Conservation (phyloP, 2,113 vertebrate species). For the Limanda limanda region DNA sequence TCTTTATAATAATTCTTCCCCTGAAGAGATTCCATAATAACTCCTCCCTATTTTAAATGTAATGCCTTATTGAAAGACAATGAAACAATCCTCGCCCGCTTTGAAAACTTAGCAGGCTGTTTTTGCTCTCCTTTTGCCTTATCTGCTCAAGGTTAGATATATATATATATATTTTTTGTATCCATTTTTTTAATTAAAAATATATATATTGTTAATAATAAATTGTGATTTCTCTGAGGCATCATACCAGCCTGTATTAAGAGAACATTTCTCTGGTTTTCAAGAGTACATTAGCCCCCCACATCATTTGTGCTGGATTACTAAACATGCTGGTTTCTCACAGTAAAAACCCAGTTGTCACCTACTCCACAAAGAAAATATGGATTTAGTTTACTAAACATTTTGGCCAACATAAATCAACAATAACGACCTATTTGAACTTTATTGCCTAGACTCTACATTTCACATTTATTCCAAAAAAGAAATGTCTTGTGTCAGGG, state of each 20-base stretch:
- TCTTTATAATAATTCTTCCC: too few species aligned
- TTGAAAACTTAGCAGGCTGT: too few species aligned
- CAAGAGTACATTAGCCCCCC: too few species aligned
- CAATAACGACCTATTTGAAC: not conserved
- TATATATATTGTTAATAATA: not conserved
- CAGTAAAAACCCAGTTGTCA: not conserved
- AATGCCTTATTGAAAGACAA: too few species aligned
- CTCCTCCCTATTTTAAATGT: too few species aligned
- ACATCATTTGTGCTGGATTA: not conserved
- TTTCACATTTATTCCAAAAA: not conserved
- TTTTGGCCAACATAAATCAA: not conserved
- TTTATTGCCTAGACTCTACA: not conserved
- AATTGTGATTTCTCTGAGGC: not conserved
- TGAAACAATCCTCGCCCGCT: too few species aligned
- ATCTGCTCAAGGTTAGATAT: too few species aligned
- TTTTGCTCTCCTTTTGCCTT: too few species aligned
- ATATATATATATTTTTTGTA: too few species aligned
- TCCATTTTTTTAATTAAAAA: too few species aligned
- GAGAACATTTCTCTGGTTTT: not conserved
- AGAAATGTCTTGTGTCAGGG: not conserved
- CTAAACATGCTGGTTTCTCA: not conserved
- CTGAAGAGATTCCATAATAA: too few species aligned
- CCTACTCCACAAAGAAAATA: not conserved
- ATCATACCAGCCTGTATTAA: not conserved
- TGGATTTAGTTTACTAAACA: not conserved